A percentile compares a stretch with the other conserved stretches of the same genome.
phyloP scores from a whole-genome alignment of 1,140 invertebrate genomes.

The Cryptotermes secundus region DNA sequence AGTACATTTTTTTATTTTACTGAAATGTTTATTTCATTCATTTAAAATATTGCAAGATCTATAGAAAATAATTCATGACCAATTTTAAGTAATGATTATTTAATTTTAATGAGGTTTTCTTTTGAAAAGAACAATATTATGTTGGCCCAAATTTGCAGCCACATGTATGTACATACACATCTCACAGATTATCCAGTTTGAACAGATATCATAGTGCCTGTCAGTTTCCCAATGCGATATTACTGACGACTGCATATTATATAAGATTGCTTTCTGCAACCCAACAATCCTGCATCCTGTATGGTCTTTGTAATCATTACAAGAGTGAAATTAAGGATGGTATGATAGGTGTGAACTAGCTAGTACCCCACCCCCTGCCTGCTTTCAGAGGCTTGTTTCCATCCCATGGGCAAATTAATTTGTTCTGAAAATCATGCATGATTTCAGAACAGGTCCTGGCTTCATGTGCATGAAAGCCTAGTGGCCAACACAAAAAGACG shows the following conservation, averaged over 20 bases:
- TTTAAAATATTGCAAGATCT: not conserved
- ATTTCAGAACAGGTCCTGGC: not conserved
- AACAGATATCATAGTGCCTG: not conserved
- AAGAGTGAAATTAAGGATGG: not conserved
- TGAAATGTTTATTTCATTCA: too few relatives aligned
- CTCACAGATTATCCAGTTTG: not conserved
- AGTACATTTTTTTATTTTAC: too few relatives aligned
- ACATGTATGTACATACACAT: not conserved
- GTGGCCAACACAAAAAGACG: too few relatives aligned
- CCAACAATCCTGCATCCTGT: not conserved
- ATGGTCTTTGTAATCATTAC: not conserved
- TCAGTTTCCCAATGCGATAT: not conserved
- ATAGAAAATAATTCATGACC: not conserved
- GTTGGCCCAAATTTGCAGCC: not conserved
- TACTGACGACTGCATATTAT: not conserved
- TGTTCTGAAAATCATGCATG: constrained; percentile 13
- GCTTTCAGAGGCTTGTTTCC: not conserved
- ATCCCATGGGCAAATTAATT: not conserved
- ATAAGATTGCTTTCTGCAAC: constrained; percentile 5
- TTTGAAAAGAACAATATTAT: not conserved
- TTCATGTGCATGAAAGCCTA: not conserved
- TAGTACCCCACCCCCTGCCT: not conserved
- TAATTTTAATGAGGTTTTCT: not conserved
- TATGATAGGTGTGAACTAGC: too few relatives aligned
- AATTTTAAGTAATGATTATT: not conserved